These are phyloP conservation scores for Noctua janthe DNA, from an alignment of 2,888 invertebrate genomes.

Conservation along the genomic window DNA sequence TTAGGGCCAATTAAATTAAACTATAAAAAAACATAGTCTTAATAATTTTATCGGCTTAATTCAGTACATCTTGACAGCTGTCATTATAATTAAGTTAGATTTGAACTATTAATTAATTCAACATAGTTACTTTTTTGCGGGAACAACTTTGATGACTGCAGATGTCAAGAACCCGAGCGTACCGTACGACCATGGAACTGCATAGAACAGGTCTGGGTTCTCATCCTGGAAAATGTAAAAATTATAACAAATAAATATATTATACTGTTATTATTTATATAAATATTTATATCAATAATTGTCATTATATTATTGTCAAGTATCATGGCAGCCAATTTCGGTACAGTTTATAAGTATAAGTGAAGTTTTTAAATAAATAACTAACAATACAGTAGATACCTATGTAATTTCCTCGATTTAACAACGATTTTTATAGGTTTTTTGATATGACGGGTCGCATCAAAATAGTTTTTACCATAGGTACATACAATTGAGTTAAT, in stretches of 20 bases:
- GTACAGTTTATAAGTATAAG: background rate
- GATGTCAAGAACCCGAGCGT: constrained; percentile 95
- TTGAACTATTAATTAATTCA: background rate
- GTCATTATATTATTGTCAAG: background rate
- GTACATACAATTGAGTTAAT: background rate
- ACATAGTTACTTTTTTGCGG: constrained; percentile 91
- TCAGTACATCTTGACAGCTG: no score
- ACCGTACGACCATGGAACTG: constrained; percentile 96
- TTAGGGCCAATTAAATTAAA: no score
- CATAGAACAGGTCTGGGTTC: constrained; percentile 93
- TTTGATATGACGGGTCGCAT: background rate
- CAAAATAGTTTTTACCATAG: background rate
- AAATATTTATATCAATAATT: background rate
- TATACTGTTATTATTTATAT: background rate
- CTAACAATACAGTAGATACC: background rate
- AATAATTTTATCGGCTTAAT: no score
- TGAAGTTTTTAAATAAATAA: background rate
- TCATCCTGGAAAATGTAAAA: constrained; percentile 87
- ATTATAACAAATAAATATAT: background rate
- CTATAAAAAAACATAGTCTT: no score
- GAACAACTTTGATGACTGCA: constrained; percentile 93
- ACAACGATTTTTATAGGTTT: background rate
- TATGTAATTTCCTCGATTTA: background rate
- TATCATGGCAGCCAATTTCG: background rate
- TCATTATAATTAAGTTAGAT: background rate